Percentiles rank a stretch among this genome's conserved stretches.
Conservation (phyloP, 2,888 invertebrate genomes). For the Trimorus sp. region DNA sequence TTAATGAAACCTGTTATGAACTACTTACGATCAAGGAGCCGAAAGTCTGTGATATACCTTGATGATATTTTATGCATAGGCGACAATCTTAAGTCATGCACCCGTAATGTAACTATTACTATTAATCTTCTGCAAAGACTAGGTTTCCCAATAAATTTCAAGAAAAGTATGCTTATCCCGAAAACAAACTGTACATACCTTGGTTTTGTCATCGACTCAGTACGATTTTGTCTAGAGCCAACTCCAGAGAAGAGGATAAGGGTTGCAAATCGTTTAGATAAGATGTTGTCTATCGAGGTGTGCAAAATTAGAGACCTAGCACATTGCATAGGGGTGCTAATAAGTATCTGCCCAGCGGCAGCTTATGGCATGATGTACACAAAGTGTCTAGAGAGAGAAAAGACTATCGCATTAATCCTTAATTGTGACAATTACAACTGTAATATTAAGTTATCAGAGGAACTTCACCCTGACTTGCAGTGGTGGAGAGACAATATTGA, state of each 20-base stretch:
- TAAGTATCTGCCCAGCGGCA: neutral
- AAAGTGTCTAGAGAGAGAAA: neutral
- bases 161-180: conserved; percentile 10
- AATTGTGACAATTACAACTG: neutral
- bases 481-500: neutral
- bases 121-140: neutral
- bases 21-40: conserved; percentile 8
- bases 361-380: neutral
- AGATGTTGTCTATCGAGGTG: neutral
- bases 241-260: conserved; percentile 2
- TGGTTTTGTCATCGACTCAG: conserved; percentile 18
- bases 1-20: conserved; percentile 10
- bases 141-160: conserved; percentile 1
- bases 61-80: conserved; percentile 28
- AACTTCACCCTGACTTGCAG: neutral
- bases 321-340: neutral
- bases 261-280: neutral
- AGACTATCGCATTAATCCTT: neutral
- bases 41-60: conserved; percentile 21
- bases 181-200: conserved; percentile 13
- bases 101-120: neutral
- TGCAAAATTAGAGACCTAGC: neutral
- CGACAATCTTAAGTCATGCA: neutral
- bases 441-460: neutral
- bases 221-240: neutral